phyloP scores from a whole-genome alignment of 2,888 invertebrate species.

The Drosophila ustulata region DNA sequence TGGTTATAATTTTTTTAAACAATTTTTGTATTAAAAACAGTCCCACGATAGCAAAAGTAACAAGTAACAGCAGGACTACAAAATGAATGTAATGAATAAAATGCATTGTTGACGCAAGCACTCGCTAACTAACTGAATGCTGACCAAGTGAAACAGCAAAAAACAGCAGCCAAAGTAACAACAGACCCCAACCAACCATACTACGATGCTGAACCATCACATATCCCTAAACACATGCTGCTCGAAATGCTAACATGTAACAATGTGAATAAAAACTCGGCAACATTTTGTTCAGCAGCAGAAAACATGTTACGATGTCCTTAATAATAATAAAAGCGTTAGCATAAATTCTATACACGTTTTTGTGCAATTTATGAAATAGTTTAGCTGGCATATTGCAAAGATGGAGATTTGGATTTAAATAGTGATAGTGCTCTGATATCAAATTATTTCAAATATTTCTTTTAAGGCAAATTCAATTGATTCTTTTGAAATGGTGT shows the following conservation, averaged over 20 bases:
- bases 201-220: not conserved
- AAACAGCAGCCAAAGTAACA: constrained; percentile 18
- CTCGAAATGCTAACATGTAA: constrained; percentile 19
- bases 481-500: too few species aligned
- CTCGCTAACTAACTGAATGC: constrained; percentile 22
- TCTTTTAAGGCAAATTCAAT: too few species aligned
- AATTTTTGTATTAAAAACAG: constrained; percentile 36
- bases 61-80: constrained; percentile 1
- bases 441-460: too few species aligned
- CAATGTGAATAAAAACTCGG: constrained; percentile 21
- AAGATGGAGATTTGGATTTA: not conserved
- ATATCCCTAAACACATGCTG: not conserved
- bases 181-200: not conserved
- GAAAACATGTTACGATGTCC: constrained; percentile 7
- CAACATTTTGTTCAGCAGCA: not conserved
- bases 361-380: constrained; percentile 15
- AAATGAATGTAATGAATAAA: constrained; percentile 32
- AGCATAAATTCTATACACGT: constrained; percentile 10
- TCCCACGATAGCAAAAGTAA: constrained; percentile 3
- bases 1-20: constrained; percentile 62
- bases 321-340: constrained; percentile 10
- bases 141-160: constrained; percentile 42
- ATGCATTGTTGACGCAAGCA: constrained; percentile 27
- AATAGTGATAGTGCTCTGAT: too few species aligned
- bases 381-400: not conserved